Percentiles rank a stretch among this genome's conserved stretches.
These are phyloP conservation scores for Synodontis membranacea DNA, from an alignment of 2,113 vertebrate species.

Conservation along the genomic window DNA sequence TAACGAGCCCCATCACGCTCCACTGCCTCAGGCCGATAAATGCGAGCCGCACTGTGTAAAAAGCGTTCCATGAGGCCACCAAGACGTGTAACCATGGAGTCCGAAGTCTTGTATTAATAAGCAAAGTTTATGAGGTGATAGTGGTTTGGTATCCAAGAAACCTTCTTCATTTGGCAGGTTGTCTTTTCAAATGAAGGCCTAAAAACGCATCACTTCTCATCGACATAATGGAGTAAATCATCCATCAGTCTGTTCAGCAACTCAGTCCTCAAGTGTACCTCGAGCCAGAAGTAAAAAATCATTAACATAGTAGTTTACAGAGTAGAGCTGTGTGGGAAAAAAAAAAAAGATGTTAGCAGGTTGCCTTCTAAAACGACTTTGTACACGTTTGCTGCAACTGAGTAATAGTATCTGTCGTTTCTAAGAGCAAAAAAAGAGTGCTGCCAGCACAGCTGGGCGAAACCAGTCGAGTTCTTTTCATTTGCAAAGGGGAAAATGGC, in stretches of 20 bases:
- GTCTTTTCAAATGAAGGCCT: background rate
- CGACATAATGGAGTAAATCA: slow-evolving; percentile 20
- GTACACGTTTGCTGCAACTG: background rate
- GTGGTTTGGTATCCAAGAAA: slow-evolving; percentile 40
- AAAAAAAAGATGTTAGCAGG: background rate
- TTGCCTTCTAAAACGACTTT: background rate
- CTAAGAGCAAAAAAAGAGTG: background rate
- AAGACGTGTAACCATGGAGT: slow-evolving; percentile 30
- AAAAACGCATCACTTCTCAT: background rate
- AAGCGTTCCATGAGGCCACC: slow-evolving; percentile 8
- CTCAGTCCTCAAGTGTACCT: background rate
- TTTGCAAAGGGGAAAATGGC: background rate
- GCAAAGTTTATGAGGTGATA: slow-evolving; percentile 47
- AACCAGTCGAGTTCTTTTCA: background rate
- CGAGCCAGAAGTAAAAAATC: slow-evolving; percentile 15
- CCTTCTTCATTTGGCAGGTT: slow-evolving; percentile 25
- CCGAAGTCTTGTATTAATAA: slow-evolving; percentile 39
- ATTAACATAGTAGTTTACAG: background rate
- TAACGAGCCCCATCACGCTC: slow-evolving; percentile 15
- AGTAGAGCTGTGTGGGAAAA: background rate
- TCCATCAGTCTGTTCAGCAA: background rate
- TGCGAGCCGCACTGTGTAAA: background rate
- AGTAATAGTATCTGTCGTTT: background rate
- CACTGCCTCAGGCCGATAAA: background rate
- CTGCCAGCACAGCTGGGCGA: slow-evolving; percentile 8